phyloP scores from a whole-genome alignment of 2,113 vertebrate species.

The Python bivittatus region DNA sequence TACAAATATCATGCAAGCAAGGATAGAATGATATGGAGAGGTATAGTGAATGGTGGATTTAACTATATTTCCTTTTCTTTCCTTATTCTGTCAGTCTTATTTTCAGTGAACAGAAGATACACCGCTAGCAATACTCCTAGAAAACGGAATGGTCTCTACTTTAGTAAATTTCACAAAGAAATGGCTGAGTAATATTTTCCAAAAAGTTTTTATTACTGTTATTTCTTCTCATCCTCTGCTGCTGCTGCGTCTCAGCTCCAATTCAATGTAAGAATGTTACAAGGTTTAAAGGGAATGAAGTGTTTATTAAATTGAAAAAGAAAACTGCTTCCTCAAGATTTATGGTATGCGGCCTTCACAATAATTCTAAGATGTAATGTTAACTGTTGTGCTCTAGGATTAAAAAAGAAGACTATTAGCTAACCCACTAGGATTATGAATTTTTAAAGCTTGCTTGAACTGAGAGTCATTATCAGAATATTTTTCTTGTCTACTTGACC shows the following conservation, averaged over 20 bases:
- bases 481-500: neutral
- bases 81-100: neutral
- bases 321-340: neutral
- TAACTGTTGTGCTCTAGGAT: neutral
- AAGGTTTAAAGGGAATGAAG: neutral
- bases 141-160: neutral
- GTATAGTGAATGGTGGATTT: neutral
- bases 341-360: neutral
- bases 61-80: neutral
- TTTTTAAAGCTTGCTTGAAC: neutral
- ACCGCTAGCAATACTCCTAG: neutral
- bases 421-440: neutral
- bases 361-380: neutral
- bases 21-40: neutral
- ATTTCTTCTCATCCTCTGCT: neutral
- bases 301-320: neutral
- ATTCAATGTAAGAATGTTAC: neutral
- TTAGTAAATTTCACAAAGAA: neutral
- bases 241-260: neutral
- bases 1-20: neutral
- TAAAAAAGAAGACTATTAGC: neutral
- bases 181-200: neutral
- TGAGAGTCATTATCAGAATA: neutral
- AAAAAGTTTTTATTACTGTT: neutral
- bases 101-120: neutral